Evolutionary conservation across 1,140 invertebrate species (phyloP), one percentile per base, ranked within the genome.

Genomic region (Daktulosphaira vitifoliae): DNA sequence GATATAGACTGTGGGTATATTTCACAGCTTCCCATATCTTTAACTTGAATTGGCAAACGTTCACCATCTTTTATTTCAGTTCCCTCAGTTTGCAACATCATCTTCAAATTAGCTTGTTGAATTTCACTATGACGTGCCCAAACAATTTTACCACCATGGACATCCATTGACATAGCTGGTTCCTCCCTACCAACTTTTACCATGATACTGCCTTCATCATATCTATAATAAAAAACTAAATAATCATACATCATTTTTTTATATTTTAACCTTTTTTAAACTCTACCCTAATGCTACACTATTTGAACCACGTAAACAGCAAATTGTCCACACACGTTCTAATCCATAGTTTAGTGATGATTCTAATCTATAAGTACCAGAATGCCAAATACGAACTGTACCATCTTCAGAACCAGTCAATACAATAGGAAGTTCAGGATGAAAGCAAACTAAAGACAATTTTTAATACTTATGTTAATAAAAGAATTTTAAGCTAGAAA

Each of bases 21-120:
- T 78, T 99, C 97, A 78, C 95, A 99, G 18, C 92, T 92, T 0
- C 97, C 97, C 92, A 99, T 97, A 71, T 99, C 97, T 75, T 99
- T 99, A 0, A 96, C 88, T 2, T 89, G 86, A 7, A 99, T 80
- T 2, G 95, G 89, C 0, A 99, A 77, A 8, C 93, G 81, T 76
- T 96, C 92, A 0, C 94, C 94, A 76, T 98, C 94, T 74, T 90
- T 89, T 51, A 90, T 81, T 72, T 89, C 87, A 20, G 66, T 56
- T 25, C 38, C 53, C 42, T 72, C 79, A 72, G 85, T 85, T 71
- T 89, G 83, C 1, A 84, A 82, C 22, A 92, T 74, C 0, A 87
- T 83, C 76, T 96, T 95, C 52, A 98, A 76, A 78, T 98, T 98
- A 2, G 94, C 96, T 75, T 99, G 95, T 73, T 99, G 96, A 70